These are phyloP conservation scores for Gallinago stenura DNA, from an alignment of 2,797 vertebrate genomes.

Conservation along the genomic window DNA sequence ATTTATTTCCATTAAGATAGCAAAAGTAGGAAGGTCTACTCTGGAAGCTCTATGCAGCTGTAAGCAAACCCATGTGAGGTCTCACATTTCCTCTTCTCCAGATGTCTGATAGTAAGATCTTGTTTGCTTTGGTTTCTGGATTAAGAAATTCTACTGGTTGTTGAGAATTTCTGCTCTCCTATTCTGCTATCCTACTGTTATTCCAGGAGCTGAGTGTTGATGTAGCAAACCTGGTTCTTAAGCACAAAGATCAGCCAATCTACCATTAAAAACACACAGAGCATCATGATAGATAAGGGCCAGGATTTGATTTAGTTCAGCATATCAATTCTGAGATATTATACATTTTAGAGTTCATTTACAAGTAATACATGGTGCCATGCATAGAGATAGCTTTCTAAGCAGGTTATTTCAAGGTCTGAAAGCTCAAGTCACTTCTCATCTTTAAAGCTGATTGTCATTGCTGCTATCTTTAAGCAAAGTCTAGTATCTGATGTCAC, in stretches of 20 bases:
- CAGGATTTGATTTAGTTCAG: not conserved
- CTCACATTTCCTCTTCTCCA: not conserved
- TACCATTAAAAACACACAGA: not conserved
- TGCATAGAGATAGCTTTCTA: not conserved
- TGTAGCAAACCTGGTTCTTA: not conserved
- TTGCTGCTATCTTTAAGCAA: not conserved
- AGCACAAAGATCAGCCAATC: not conserved
- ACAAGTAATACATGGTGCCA: not conserved
- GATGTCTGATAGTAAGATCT: not conserved
- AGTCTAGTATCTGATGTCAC: not conserved
- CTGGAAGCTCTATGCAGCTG: not conserved
- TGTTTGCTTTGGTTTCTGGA: not conserved
- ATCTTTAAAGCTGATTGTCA: not conserved
- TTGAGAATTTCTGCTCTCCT: not conserved
- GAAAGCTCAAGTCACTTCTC: not conserved
- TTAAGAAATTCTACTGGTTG: not conserved
- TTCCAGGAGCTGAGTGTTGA: not conserved
- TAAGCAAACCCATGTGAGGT: fast-evolving
- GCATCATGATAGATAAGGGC: not conserved
- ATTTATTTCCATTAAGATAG: not conserved
- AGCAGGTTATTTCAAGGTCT: constrained; percentile 7
- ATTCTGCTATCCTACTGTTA: not conserved
- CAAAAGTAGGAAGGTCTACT: not conserved
- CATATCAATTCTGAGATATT: not conserved
- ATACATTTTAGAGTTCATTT: not conserved